phyloP scores from a whole-genome alignment of 2,113 vertebrate species.

The Psittacus erithacus region DNA sequence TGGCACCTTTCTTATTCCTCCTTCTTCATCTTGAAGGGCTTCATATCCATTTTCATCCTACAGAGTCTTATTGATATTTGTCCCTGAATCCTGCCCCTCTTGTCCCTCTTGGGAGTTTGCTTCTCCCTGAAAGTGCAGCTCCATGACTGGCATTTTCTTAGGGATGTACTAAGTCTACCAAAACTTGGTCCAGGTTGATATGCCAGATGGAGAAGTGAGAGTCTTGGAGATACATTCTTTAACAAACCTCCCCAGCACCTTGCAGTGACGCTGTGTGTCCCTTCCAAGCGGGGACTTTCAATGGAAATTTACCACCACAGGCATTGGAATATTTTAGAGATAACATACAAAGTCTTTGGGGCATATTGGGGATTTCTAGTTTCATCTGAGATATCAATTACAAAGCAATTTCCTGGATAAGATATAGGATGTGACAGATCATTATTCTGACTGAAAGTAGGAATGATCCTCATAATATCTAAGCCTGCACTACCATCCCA shows the following conservation, averaged over 20 bases:
- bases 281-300: neutral
- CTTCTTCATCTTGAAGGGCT: neutral
- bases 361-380: neutral
- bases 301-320: neutral
- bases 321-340: neutral
- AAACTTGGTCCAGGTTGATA: neutral
- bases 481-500: conserved; percentile 5
- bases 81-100: neutral
- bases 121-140: neutral
- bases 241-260: neutral
- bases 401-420: neutral
- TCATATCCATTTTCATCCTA: neutral
- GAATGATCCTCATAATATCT: conserved; percentile 31
- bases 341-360: neutral
- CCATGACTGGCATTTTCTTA: neutral
- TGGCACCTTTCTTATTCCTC: neutral
- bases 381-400: neutral
- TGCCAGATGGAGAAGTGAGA: neutral
- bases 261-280: neutral
- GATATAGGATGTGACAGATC: neutral
- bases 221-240: neutral
- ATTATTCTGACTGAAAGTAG: conserved; percentile 12
- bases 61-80: neutral
- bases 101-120: neutral
- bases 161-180: neutral